Base-by-base conservation (phyloP, 2,888 invertebrate species). In the Phymatocera aterrima region DNA sequence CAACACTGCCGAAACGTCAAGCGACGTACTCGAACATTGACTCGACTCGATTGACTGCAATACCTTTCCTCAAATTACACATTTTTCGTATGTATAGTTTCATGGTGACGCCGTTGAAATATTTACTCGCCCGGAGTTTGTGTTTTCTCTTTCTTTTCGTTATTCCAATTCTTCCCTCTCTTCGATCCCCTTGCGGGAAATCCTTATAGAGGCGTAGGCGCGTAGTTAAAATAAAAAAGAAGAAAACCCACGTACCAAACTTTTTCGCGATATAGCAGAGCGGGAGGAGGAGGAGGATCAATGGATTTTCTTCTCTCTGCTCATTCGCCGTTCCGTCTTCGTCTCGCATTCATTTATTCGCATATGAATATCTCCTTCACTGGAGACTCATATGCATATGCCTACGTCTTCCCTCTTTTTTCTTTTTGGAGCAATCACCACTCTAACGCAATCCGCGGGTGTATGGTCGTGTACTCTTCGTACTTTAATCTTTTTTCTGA, bases 311-410 rank as follows among this genome's bases (percentile, higher is more conserved):
- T 24, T 12, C 37, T 5, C 10, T 64, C 34, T 64, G 2, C 64
- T 37, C 6, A 28, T 64, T 37, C 64, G 34, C 21, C 28, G 0
- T 18, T 61, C 34, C 37, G 46, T 61, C 37, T 65, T 46, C 18
- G 40, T 18, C 48, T 77, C n/a, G 8, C 48, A 21, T 40, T 18
- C 34, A 28, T 48, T 51, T 60, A 18, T 15, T 12, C 34, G 18
- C 28, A 15, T 24, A 18, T 51, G 51, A 37, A 61, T 34, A 12
- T 77, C 46, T 64, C 61, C 78, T 79, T 78, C 77, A 79, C 75
- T 61, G 28, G 60, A 78, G n/a, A n/a, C n/a, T n/a, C n/a, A n/a
- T n/a, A n/a, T n/a, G n/a, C n/a, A n/a, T n/a, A n/a, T n/a, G n/a
- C n/a, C n/a, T n/a, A n/a, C n/a, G n/a, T n/a, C n/a, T n/a, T n/a